Conservation (phyloP, 2,888 invertebrate genomes). For the Cryptus armator region DNA sequence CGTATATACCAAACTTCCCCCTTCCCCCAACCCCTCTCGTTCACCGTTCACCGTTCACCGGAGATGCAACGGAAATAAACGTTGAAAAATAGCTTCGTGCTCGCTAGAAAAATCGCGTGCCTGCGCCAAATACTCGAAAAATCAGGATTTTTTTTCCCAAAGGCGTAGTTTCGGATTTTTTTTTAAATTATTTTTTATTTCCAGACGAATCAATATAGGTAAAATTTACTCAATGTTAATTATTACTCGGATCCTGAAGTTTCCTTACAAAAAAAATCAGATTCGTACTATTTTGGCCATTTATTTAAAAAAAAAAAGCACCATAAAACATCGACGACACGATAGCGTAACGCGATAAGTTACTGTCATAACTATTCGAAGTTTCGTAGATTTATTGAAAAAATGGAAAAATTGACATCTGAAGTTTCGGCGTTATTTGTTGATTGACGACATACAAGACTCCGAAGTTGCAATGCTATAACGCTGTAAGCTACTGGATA, state of each 20-base stretch:
- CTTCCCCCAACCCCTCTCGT: constrained; percentile 31
- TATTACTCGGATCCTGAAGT: too few species aligned
- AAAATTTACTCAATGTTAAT: too few species aligned
- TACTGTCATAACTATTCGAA: too few species aligned
- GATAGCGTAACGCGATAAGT: not conserved
- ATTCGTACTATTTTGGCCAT: too few species aligned
- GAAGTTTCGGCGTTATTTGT: not conserved
- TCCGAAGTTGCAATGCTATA: not conserved
- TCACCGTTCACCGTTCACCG: constrained; percentile 20
- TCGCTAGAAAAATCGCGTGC: constrained; percentile 36
- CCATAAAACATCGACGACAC: not conserved
- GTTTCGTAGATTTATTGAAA: too few species aligned
- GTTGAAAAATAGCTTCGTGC: constrained; percentile 67
- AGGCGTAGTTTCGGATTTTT: not conserved
- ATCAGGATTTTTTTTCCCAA: constrained; percentile 1
- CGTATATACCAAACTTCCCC: constrained; percentile 20
- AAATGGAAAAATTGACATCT: too few species aligned
- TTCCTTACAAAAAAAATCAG: too few species aligned
- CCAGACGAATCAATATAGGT: not conserved
- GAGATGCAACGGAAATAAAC: constrained; percentile 36
- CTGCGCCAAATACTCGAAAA: constrained; percentile 24
- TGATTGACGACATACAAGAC: not conserved
- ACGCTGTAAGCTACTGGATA: not conserved
- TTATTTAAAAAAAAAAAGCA: too few species aligned
- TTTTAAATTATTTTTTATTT: constrained; percentile 1